Percentiles rank a stretch among this genome's conserved stretches.
Evolutionary conservation across 2,888 invertebrate species (phyloP).

Genomic region (Leptopilina myrica): DNA sequence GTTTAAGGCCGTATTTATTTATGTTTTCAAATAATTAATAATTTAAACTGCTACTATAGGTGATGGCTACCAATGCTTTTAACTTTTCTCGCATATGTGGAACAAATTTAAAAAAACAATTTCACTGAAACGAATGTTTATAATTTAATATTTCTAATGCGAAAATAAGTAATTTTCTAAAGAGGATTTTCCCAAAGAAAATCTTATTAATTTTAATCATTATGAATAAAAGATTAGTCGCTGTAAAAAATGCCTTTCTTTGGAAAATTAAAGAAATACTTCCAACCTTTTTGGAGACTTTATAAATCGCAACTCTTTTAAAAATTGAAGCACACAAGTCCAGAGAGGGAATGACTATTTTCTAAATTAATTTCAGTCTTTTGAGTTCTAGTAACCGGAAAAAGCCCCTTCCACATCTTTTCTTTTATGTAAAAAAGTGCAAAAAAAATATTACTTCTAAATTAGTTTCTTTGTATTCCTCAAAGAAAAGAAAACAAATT

Average conservation of each 20-base stretch:
- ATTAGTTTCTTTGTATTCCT: neutral
- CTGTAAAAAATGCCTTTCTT: neutral
- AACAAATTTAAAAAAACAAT: neutral
- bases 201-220: no score
- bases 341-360: constrained; percentile 9
- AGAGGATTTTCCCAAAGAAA: no score
- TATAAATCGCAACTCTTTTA: neutral
- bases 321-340: neutral
- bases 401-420: neutral
- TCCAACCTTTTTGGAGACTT: neutral
- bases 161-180: no score
- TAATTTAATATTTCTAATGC: no score
- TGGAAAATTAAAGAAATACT: neutral
- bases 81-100: constrained; percentile 4
- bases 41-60: no score
- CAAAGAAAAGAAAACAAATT: neutral
- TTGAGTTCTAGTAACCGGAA: constrained; percentile 2
- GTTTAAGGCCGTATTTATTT: no score
- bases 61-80: neutral
- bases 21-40: constrained; percentile 15
- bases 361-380: constrained; percentile 18
- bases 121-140: no score
- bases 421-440: no score
- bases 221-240: no score
- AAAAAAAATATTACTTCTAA: neutral